Evolutionary conservation across 2,797 vertebrate genomes (phyloP), one percentile per base, ranked within the genome.

Genomic region (Pseudochaenichthys georgianus): DNA sequence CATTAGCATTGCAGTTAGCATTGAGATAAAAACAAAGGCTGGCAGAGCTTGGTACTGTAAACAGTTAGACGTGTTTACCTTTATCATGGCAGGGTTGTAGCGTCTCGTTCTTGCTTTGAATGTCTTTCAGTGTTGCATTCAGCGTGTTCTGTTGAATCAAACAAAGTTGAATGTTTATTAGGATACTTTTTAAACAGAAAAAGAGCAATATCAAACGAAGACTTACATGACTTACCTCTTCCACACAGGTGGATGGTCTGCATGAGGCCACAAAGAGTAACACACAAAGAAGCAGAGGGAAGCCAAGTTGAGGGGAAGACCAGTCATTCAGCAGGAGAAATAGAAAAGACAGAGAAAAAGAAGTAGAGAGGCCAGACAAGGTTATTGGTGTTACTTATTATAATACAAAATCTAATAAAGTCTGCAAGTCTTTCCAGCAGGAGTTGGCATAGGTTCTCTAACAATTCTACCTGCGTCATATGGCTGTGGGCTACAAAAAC

Each of bases 151-250:
- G 92, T 84, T 90, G 85, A 89, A 87, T 75, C 80, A 77, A 75
- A 94, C 12, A 89, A 0, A 82, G 68, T 86, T 31, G 0, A 66
- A 46, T 10, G 28, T 62, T 17, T 15, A 0, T 6, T 7, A 12
- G 10, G 46, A 60, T 13, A 64, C 48, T 42, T 58, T 13, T 67
- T 11, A 67, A 60, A 43, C 9, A 13, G 13, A 54, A 2, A 23
- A 47, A 21, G 9, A 19, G 2, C 38, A 59, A 0, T 54, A 63
- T 16, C 28, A 28, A 34, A 13, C 5, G 5, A 48, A 13, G 34
- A 23, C 55, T 77, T 3, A 13, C 4, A 19, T 45, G 13, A 72
- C 94, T 95, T 96, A 99, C 97, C 96, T 96, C 95, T 45, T 88
- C 85, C 77, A 77, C 81, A 59, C 80, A 91, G 80, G 86, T 23